A percentile compares a stretch with the other conserved stretches of the same genome.
phyloP scores from a whole-genome alignment of 2,888 invertebrate species.

The Aleiodes testaceus region DNA sequence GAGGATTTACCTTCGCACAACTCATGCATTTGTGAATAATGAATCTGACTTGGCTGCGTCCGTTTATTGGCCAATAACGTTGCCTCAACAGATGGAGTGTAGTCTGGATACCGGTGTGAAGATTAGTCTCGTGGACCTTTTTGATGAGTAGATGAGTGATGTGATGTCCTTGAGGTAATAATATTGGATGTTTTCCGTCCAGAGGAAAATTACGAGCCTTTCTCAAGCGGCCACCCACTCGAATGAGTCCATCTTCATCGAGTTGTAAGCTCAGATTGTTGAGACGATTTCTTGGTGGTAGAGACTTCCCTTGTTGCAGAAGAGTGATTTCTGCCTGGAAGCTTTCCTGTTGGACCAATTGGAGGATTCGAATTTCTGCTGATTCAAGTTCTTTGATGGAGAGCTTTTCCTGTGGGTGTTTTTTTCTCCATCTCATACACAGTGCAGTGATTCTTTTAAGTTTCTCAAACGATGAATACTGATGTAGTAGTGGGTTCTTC shows the following conservation, averaged over 20 bases:
- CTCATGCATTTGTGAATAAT: slow-evolving; percentile 36
- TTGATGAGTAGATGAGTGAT: slow-evolving; percentile 35
- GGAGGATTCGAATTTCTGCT: slow-evolving; percentile 22
- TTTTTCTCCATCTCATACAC: slow-evolving; percentile 39
- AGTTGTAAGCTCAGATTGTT: slow-evolving; percentile 50
- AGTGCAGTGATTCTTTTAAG: slow-evolving; percentile 32
- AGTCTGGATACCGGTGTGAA: slow-evolving; percentile 48
- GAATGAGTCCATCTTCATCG: slow-evolving; percentile 50
- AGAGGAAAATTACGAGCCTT: slow-evolving; percentile 29
- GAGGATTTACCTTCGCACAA: slow-evolving; percentile 29
- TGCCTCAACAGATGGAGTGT: slow-evolving; percentile 43
- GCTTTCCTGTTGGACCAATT: slow-evolving; percentile 30
- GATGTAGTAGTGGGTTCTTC: background rate
- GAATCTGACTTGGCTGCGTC: slow-evolving; percentile 36
- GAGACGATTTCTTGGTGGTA: slow-evolving; percentile 45
- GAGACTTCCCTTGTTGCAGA: slow-evolving; percentile 32
- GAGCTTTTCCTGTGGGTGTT: background rate
- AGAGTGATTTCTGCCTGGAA: slow-evolving; percentile 34
- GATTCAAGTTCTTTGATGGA: slow-evolving; percentile 26
- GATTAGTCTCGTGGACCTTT: slow-evolving; percentile 11
- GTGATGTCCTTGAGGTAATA: slow-evolving; percentile 35
- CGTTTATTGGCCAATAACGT: slow-evolving; percentile 46
- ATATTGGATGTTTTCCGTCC: slow-evolving; percentile 22
- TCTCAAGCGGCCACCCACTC: slow-evolving; percentile 48
- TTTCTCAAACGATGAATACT: background rate